Evolutionary conservation across 53 echinoderm and acorn worm species (phyloP).

Genomic region (Glandiceps talaboti): DNA sequence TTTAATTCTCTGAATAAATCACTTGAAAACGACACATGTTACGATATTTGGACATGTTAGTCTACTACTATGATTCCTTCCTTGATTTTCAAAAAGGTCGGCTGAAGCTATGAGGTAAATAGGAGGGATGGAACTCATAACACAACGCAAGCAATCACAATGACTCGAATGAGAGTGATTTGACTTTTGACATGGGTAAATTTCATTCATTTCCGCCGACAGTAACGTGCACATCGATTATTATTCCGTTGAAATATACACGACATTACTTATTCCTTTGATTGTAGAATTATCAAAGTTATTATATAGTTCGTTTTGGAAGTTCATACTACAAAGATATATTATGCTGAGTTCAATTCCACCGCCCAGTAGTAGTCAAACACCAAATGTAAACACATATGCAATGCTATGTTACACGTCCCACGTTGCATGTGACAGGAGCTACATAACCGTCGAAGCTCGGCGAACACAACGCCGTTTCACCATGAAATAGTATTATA

Average conservation of each 20-base stretch:
- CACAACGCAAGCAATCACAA: neutral
- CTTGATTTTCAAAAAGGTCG: neutral
- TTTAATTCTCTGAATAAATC: neutral
- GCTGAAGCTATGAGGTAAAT: neutral
- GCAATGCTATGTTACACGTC: neutral
- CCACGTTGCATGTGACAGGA: conserved; percentile 13
- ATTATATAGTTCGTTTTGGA: too few relatives aligned
- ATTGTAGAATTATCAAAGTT: too few relatives aligned
- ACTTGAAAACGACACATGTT: neutral
- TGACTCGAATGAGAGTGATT: neutral
- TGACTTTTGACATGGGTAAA: neutral
- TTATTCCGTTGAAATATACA: neutral
- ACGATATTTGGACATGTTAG: neutral
- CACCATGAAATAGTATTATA: neutral
- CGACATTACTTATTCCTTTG: too few relatives aligned
- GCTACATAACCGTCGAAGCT: conserved; percentile 1
- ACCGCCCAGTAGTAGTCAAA: neutral
- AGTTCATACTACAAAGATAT: too few relatives aligned
- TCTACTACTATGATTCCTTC: neutral
- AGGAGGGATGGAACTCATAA: neutral
- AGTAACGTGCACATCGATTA: neutral
- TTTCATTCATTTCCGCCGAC: neutral
- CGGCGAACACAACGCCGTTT: neutral
- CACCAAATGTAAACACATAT: neutral
- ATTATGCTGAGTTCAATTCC: too few relatives aligned